Evolutionary conservation across 2,888 invertebrate species (phyloP), one percentile per base, ranked within the genome.

Genomic region (Acronicta alni): DNA sequence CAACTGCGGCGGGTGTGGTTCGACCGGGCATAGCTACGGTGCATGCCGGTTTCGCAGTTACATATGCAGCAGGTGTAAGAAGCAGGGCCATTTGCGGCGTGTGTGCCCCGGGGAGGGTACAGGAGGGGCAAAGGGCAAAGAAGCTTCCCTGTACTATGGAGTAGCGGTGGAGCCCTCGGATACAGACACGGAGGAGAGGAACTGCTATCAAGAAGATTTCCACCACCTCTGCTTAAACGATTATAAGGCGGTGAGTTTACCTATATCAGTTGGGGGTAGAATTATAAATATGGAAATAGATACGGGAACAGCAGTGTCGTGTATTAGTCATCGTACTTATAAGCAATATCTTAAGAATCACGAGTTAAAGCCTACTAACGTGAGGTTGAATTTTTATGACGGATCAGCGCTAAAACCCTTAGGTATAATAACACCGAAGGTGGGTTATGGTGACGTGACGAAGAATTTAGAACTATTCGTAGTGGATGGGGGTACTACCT

Each of bases 211-310:
- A 18, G 41, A 41, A 6, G 17, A 17, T 12, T 18, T 20, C 14
- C 20, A 41, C 14, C 41, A 41, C 18, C 41, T 41, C 14, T 41
- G 41, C 16, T 20, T 42, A 20, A 42, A 42, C 20, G 20, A 42
- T 42, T 42, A 42, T 20, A 42, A 42, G 20, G 46, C 35, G 20
- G 38, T 41, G 23, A 23, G 23, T 23, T 23, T 23, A 23, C 23
- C 23, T 4, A 23, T 23, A 23, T 23, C 23, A 7, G 8, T 23
- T 7, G 7, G 8, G 5, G 20, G 20, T 4, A 20, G 20, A 20
- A 20, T 20, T 20, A 20, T 20, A 2, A 20, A 20, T 5, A 20
- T 23, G 23, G 23, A 23, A 7, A 23, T 23, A 23, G 23, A 23
- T 7, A 23, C 23, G 23, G 23, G 23, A 1, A 23, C 23, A 7